These are phyloP conservation scores for Hydrochoerus hydrochaeris DNA, from an alignment of 2,113 vertebrate genomes.

Conservation along the genomic window DNA sequence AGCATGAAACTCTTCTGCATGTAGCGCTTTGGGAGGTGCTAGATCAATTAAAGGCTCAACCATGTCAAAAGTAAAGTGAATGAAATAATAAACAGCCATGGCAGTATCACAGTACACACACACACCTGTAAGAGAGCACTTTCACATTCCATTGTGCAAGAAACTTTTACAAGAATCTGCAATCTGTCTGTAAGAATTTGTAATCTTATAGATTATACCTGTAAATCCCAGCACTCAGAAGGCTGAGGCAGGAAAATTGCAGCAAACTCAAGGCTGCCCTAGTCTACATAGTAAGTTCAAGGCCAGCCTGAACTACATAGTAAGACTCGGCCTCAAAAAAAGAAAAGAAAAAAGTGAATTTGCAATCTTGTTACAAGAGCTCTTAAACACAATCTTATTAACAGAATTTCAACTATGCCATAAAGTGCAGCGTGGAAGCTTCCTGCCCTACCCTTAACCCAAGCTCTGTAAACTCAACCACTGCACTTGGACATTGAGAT, in stretches of 20 bases:
- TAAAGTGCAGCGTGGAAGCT: neutral
- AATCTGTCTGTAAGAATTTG: neutral
- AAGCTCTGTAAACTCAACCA: neutral
- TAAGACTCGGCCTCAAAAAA: neutral
- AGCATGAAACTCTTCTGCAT: neutral
- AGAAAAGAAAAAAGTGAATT: neutral
- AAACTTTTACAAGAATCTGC: neutral
- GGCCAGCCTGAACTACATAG: neutral
- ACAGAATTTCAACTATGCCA: neutral
- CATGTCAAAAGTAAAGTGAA: conserved; percentile 12
- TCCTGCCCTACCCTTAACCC: neutral
- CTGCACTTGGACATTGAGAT: neutral
- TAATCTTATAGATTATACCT: neutral
- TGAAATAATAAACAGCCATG: neutral
- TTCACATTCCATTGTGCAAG: neutral
- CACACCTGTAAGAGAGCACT: neutral
- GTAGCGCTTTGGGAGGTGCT: neutral
- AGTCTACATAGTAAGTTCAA: neutral
- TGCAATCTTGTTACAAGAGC: neutral
- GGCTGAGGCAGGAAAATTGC: neutral
- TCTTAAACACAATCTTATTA: neutral
- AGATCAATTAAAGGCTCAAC: neutral
- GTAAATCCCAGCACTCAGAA: neutral
- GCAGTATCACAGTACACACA: neutral
- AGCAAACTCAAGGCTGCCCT: neutral